phyloP scores from a whole-genome alignment of 37 sponge, comb jelly and placozoan genomes.

The Chondrosia reniformis region DNA sequence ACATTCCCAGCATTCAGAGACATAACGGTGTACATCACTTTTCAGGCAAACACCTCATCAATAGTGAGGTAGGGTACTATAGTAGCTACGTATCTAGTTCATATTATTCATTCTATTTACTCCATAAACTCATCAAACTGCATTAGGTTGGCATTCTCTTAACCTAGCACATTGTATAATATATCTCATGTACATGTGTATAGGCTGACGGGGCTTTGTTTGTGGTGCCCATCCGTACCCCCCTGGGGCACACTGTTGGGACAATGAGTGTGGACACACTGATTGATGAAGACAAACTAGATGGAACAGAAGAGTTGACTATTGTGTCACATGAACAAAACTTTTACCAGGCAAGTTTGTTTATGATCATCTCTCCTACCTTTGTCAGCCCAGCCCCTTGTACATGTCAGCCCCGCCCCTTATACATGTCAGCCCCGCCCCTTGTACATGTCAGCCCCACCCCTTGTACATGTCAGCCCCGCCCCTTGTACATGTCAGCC shows the following conservation, averaged over 20 bases:
- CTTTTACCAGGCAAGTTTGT: constrained; percentile 59
- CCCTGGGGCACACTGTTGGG: constrained; percentile 33
- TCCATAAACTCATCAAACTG: too few relatives aligned
- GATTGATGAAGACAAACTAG: constrained; percentile 2
- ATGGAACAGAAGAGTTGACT: background rate
- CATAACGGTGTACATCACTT: constrained; percentile 53
- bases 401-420: background rate
- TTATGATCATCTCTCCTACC: background rate
- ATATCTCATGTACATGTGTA: too few relatives aligned
- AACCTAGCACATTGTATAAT: too few relatives aligned
- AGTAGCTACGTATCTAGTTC: background rate
- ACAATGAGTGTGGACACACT: constrained; percentile 65
- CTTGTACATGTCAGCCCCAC: too few relatives aligned
- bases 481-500: too few relatives aligned
- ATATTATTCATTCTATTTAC: too few relatives aligned
- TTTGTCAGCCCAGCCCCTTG: background rate
- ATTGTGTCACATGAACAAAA: constrained; percentile 52
- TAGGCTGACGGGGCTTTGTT: constrained; percentile 73
- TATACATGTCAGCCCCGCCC: too few relatives aligned
- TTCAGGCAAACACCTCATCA: constrained; percentile 18
- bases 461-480: too few relatives aligned
- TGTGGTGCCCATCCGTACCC: constrained; percentile 53
- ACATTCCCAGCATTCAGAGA: constrained; percentile 41
- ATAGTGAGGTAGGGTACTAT: constrained; percentile 35
- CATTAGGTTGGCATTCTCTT: too few relatives aligned